Base-by-base conservation (phyloP, 37 sponge, comb jelly and placozoan genomes). In the Mnemiopsis leidyi region DNA sequence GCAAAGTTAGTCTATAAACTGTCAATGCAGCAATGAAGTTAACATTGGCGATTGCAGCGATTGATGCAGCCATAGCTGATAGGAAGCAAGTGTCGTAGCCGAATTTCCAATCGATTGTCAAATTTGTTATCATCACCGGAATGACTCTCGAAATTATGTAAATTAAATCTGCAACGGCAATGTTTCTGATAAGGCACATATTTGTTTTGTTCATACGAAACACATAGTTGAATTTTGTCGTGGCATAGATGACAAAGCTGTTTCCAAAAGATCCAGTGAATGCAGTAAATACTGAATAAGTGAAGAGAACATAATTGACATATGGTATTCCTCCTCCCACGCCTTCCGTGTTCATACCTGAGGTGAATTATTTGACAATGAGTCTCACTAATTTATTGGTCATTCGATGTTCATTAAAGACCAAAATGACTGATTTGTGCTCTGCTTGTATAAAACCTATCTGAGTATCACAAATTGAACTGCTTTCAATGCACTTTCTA, bases 1-100 rank as follows among this genome's bases (percentile, higher is more conserved):
- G 61, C 61, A 85, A 23, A 9, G 35, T 40, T 1, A 85, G 29
- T 40, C 90, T 38, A 25, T 85, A 85, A 13, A 85, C 7, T 38
- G 90, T 85, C 24, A 85, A 38, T 40, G 48, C 61, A n/a, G 90
- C 90, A 39, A 85, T 40, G 24, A 85, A 40, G 48, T 85, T 85
- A 28, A 85, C 35, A 33, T 85, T 85, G 23, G 90, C 90, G 16
- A 85, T 39, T 38, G 90, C 90, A 32, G 90, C 33, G 5, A 85
- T 40, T 3, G 90, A 85, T 38, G 90, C 90, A 28, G 35, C 2
- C 5, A 29, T 85, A 0, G 90, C 32, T 21, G 90, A 40, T 38
- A 39, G 5, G 2, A 32, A 85, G 48, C 90, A 85, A 5, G 7
- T 3, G 2, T 85, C 29, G 25, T 85, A 18, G 20, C 90, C 90